These are phyloP conservation scores for Mimumesa dahlbomi DNA, from an alignment of 2,888 invertebrate genomes.

Conservation along the genomic window DNA sequence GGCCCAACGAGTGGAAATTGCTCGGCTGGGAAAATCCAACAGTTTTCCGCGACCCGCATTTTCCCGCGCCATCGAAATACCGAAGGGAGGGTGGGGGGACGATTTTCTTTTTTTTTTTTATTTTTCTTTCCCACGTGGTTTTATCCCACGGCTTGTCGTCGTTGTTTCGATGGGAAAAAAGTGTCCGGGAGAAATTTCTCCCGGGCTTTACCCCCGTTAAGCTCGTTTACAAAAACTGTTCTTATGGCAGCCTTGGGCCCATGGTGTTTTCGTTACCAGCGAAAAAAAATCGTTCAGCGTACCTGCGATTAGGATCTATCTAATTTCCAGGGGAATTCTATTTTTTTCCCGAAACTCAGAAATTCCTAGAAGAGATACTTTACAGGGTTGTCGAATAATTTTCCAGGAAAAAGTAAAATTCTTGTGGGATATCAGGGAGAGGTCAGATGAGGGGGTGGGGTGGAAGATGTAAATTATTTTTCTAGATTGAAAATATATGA, in stretches of 20 bases:
- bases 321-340: neutral
- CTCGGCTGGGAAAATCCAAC: constrained; percentile 8
- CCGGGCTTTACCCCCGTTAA: constrained; percentile 16
- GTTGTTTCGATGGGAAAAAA: constrained; percentile 9
- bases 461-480: too few relatives aligned
- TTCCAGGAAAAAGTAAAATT: too few relatives aligned
- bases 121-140: too few relatives aligned
- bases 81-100: constrained; percentile 13
- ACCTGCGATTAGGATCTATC: too few relatives aligned
- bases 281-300: constrained; percentile 1
- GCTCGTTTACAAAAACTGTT: constrained; percentile 24
- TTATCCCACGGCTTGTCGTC: constrained; percentile 8
- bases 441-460: too few relatives aligned
- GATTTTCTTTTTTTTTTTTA: constrained; percentile 7
- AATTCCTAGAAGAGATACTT: too few relatives aligned
- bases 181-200: constrained; percentile 23
- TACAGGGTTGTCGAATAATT: too few relatives aligned
- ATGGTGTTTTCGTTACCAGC: neutral
- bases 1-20: constrained; percentile 26
- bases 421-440: too few relatives aligned
- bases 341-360: too few relatives aligned
- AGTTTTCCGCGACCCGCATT: constrained; percentile 23
- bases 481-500: too few relatives aligned
- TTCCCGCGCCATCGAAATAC: constrained; percentile 26
- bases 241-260: neutral